These are phyloP conservation scores for Atrichornis clamosus DNA, from an alignment of 2,113 vertebrate species.

Conservation along the genomic window DNA sequence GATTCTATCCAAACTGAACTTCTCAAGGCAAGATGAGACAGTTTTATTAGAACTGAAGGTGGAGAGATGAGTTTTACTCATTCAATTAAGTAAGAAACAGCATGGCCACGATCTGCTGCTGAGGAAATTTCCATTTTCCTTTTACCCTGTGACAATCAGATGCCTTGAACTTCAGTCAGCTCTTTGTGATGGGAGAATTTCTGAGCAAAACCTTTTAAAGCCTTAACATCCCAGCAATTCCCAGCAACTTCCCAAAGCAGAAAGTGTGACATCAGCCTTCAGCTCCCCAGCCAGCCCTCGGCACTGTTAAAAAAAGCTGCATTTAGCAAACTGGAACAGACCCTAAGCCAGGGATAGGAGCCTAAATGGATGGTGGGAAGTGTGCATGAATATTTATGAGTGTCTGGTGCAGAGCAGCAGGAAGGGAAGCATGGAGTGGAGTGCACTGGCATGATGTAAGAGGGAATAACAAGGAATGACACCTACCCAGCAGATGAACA, in stretches of 20 bases:
- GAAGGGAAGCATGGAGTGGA: slow-evolving; percentile 20
- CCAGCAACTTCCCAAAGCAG: not conserved
- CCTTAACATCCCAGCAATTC: not conserved
- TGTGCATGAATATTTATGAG: slow-evolving; percentile 57
- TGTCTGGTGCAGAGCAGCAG: slow-evolving; percentile 61
- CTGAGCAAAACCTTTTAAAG: not conserved
- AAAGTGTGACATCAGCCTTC: slow-evolving; percentile 7
- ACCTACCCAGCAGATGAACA: slow-evolving; percentile 4
- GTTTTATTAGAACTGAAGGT: not conserved
- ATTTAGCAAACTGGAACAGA: not conserved
- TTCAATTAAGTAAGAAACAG: not conserved
- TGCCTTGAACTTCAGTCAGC: not conserved
- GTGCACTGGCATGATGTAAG: not conserved
- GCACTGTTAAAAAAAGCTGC: not conserved
- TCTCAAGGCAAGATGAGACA: not conserved
- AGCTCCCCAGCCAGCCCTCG: slow-evolving; percentile 14
- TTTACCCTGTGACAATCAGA: not conserved
- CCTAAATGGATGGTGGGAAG: slow-evolving; percentile 17
- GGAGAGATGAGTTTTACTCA: not conserved
- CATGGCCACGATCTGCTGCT: accelerated
- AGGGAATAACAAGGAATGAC: slow-evolving; percentile 33
- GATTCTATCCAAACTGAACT: not conserved
- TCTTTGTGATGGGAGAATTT: not conserved
- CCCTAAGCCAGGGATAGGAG: slow-evolving; percentile 7
- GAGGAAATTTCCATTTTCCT: not conserved